Base-by-base conservation (phyloP, 2,113 vertebrate species). In the Sylvilagus bachmani region DNA sequence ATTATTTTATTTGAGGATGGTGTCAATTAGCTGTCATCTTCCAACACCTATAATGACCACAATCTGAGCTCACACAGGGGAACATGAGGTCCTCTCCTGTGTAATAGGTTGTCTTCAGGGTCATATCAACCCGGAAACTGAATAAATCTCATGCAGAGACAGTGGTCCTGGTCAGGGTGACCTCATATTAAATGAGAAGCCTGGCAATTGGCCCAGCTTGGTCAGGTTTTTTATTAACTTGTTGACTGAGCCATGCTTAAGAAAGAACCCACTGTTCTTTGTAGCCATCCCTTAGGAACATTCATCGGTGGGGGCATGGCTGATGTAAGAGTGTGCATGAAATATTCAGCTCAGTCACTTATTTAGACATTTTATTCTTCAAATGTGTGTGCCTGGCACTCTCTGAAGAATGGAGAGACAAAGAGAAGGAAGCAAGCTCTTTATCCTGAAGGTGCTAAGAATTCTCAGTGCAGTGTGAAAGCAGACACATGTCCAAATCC, bases 201-300 rank as follows among this genome's bases (percentile, higher is more conserved):
- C 31, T 86, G 36, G 58, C 25, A 74, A 83, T 22, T 95, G 70
- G 58, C 51, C 38, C n/a, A 92, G 51, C 51, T 27, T 96, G 38
- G 24, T 82, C 49, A 64, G 16, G 44, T 85, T 89, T 92, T 97
- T 89, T 19, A 92, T 91, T 90, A 94, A 91, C n/a, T 85, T 79
- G 86, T 96, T 94, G 74, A 86, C 31, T 81, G 74, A 93, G 16
- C 67, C 80, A 96, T n/a, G 27, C 70, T 93, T 49, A 88, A 82
- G 64, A 90, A 90, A 90, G 61, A 80, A 84, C 29, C 61, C 55
- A 29, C 24, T 89, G 53, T 93, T 86, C 67, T 93, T 93, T 89
- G 73, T 90, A 92, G 71, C 70, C 19, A 94, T 94, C 36, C 69
- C 92, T 86, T 93, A 67, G n/a, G 44, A 95, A 19, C 17, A 79